Base-by-base conservation (phyloP, 1,140 invertebrate genomes). In the Antheraea mylitta region DNA sequence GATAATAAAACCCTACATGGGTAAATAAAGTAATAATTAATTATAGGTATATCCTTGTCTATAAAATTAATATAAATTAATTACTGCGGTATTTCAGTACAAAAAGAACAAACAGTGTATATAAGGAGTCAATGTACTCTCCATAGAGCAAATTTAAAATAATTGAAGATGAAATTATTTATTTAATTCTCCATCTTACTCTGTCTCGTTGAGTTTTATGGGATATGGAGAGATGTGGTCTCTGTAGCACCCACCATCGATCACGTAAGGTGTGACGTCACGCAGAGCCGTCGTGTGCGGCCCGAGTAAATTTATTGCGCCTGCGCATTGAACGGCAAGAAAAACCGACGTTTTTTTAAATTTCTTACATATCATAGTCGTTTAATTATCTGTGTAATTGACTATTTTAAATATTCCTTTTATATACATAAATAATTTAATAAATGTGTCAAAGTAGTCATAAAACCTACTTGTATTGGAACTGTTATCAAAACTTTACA, bases 271-370 rank as follows among this genome's bases (percentile, higher is more conserved):
- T 89, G 90, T 92, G 90, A 92, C 90, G 90, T 92, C 90, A 92
- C 83, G 90, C 87, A 86, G 88, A 80, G 90, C 86, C 90, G 80
- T 91, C 90, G 90, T 92, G 90, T 92, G 90, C 87, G 90, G 90
- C 87, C 88, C 73, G 75, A 66, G 78, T 83, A 80, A 84, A 92
- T 92, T 92, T 92, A 92, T 92, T 87, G 90, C 90, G 86, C 83
- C 82, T 85, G 88, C 86, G 86, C 87, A 89, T 73, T 53, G 81
- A 83, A 79, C 78, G 75, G 81, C 77, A 82, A 75, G 83, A 80
- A 83, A 88, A 85, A 53, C 16, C 45, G 13, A 53, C 16, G 16
- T 53, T 16, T 53, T 53, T 53, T 53, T 13, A 10, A 53, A 13
- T 53, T 30, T 30, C 22, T 13, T 16, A 13, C 13, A 53, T 53